Evolutionary conservation across 2,888 invertebrate species (phyloP).

Genomic region (Dynastes maya): DNA sequence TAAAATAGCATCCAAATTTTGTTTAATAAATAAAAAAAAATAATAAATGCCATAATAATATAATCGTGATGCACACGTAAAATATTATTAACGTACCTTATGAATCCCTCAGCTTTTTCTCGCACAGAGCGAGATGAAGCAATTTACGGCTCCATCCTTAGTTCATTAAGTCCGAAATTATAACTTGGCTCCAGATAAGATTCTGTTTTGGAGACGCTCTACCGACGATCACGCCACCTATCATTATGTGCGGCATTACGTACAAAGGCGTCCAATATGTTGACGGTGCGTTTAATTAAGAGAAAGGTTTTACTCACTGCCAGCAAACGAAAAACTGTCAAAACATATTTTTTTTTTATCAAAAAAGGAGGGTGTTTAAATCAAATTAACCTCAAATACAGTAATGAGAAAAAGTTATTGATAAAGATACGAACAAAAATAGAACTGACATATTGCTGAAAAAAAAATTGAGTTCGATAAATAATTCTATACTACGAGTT

Average conservation of each 20-base stretch:
- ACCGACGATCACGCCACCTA: slow-evolving; percentile 29
- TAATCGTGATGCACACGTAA: slow-evolving; percentile 8
- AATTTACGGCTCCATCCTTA: slow-evolving; percentile 22
- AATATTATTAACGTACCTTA: slow-evolving; percentile 14
- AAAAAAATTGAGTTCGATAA: too few species aligned
- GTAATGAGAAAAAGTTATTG: not conserved
- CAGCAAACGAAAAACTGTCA: slow-evolving; percentile 16
- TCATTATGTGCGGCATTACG: slow-evolving; percentile 25
- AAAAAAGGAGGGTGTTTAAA: not conserved
- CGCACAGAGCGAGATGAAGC: slow-evolving; percentile 19
- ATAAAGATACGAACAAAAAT: too few species aligned
- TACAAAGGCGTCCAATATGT: slow-evolving; percentile 26
- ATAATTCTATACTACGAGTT: too few species aligned
- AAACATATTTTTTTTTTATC: not conserved
- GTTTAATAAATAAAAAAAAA: slow-evolving; percentile 4
- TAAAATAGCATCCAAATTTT: not conserved
- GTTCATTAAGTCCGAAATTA: slow-evolving; percentile 30
- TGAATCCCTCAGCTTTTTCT: slow-evolving; percentile 3
- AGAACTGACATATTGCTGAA: too few species aligned
- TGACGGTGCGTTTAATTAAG: slow-evolving; percentile 21
- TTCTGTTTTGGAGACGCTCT: slow-evolving; percentile 22
- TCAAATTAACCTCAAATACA: not conserved
- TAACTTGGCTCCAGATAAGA: slow-evolving; percentile 17
- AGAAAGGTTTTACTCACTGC: slow-evolving; percentile 12
- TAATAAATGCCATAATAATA: not conserved